phyloP scores from a whole-genome alignment of 2,797 vertebrate species.

The Clarias platycephalus region DNA sequence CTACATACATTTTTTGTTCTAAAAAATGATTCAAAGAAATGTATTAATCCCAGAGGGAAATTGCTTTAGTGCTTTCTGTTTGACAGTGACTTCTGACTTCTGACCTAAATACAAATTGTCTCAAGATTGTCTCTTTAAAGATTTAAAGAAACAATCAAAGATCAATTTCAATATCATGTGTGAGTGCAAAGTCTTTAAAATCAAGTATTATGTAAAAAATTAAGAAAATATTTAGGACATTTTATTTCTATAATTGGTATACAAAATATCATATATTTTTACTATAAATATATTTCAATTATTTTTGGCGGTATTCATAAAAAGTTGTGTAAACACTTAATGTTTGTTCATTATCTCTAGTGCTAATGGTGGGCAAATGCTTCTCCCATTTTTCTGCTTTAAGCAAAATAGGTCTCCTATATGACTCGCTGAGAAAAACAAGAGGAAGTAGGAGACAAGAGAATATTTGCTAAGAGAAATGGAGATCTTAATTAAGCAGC shows the following conservation, averaged over 20 bases:
- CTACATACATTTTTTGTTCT: neutral
- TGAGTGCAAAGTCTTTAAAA: neutral
- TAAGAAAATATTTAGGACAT: neutral
- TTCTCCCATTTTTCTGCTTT: conserved; percentile 19
- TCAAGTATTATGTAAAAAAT: neutral
- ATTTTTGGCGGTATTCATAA: neutral
- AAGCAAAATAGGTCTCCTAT: conserved; percentile 17
- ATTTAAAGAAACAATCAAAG: neutral
- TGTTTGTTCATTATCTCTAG: neutral
- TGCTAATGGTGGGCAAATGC: conserved; percentile 5
- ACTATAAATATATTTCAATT: neutral
- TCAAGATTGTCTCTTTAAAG: too few relatives aligned
- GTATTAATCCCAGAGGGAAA: too few relatives aligned
- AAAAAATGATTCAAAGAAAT: neutral
- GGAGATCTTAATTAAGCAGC: conserved; percentile 60
- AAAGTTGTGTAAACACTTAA: neutral
- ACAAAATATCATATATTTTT: neutral
- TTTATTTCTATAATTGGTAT: neutral
- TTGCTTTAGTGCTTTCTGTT: too few relatives aligned
- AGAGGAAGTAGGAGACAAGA: conserved; percentile 7
- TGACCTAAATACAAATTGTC: neutral
- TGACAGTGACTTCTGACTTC: too few relatives aligned
- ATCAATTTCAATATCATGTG: neutral
- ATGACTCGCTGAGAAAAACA: neutral
- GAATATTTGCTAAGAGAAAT: conserved; percentile 58